Base-by-base conservation (phyloP, 2,888 invertebrate genomes). In the Lagria hirta region DNA sequence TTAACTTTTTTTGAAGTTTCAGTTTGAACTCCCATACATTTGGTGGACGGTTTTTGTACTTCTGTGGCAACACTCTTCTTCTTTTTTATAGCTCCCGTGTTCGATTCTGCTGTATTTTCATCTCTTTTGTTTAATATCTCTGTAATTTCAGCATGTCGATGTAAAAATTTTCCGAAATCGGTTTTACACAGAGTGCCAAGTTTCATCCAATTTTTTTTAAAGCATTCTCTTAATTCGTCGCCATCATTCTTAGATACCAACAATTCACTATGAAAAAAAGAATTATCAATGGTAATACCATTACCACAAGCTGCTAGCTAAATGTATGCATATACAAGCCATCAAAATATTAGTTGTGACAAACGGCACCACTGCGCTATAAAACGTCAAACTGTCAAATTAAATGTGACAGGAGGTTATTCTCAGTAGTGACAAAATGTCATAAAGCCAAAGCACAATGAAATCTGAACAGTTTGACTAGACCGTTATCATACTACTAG, bases 191-290 rank as follows among this genome's bases (percentile, higher is more conserved):
- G 17, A 12, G 21, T 30, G 4, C 38, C 38, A 13, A 38, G 29
- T 30, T 29, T 38, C 29, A 38, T 12, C 29, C 37, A 27, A 11
- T 18, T 27, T 10, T 37, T 28, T 28, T 37, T 37, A 11, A 35
- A 35, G 20, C 26, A 14, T 8, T 7, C 8, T 38, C 14, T 30
- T 23, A 29, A 12, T 1, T 30, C 23, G 2, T 23, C 17, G 22
- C 23, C 23, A 17, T 30, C 38, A 21, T 29, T 30, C 17, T 30
- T 38, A 23, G 22, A 18, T 13, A 13, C 8, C 11, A 37, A 16
- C 4, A 37, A 20, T n/a, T 28, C 37, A 13, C 37, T 37, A 35
- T 8, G 12, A 36, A 8, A 6, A 18, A 18, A 6, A 6, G 18
- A 6, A 4, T 24, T 4, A n/a, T n/a, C n/a, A n/a, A n/a, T n/a